phyloP scores from a whole-genome alignment of 2,888 invertebrate genomes.

The Saturnia pavonia region DNA sequence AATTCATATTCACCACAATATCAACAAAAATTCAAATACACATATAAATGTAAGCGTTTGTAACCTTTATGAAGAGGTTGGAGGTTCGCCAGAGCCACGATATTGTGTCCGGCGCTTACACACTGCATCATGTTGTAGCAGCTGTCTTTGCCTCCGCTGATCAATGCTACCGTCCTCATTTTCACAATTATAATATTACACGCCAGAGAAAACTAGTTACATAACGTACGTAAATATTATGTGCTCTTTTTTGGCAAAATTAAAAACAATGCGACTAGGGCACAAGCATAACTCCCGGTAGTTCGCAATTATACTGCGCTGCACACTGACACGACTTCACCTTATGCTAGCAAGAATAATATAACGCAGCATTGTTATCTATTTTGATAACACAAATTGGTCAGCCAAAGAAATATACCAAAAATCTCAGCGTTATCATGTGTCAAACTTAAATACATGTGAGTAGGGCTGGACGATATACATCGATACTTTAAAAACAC shows the following conservation, averaged over 20 bases:
- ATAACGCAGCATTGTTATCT: constrained; percentile 62
- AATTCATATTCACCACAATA: neutral
- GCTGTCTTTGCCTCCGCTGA: constrained; percentile 99
- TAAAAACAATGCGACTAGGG: constrained; percentile 58
- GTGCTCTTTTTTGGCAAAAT: constrained; percentile 56
- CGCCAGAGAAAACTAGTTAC: constrained; percentile 62
- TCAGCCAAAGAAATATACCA: constrained; percentile 53
- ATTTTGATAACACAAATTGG: constrained; percentile 69
- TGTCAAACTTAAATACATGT: constrained; percentile 17
- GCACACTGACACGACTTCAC: constrained; percentile 42
- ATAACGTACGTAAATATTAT: constrained; percentile 72
- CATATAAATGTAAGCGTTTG: constrained; percentile 39
- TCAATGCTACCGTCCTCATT: constrained; percentile 94
- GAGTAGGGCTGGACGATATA: no score
- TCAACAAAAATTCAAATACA: constrained; percentile 22
- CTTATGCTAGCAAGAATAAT: constrained; percentile 42
- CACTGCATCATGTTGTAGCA: constrained; percentile 99
- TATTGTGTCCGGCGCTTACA: constrained; percentile 95
- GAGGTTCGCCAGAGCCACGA: constrained; percentile 98
- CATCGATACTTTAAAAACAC: no score
- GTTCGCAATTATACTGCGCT: constrained; percentile 35
- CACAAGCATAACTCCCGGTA: constrained; percentile 52
- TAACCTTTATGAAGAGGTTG: constrained; percentile 91
- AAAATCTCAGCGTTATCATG: constrained; percentile 33
- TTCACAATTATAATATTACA: constrained; percentile 59